Base-by-base conservation (phyloP, 2,888 invertebrate genomes). In the Allolobophora icterica region DNA sequence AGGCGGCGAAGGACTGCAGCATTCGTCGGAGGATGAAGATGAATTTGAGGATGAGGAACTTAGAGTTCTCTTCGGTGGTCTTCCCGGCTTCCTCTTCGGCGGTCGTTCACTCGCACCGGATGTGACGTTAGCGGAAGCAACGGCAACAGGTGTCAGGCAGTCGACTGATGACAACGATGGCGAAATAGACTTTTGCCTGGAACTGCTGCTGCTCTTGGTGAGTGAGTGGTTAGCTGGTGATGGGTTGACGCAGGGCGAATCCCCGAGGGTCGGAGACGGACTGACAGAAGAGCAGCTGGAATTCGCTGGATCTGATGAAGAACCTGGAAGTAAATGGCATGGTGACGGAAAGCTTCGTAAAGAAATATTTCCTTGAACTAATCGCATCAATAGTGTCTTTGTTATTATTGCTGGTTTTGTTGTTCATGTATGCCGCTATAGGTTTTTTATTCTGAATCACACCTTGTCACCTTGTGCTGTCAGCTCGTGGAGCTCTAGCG, bases 31-130 rank as follows among this genome's bases (percentile, higher is more conserved):
- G 35, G 87, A 87, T 35, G 35, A 87, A 19, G 87, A 87, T 24
- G 87, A 87, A 30, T 30, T n/a, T 24, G 87, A 87, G 2, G 34
- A 87, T 8, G 87, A 87, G 34, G 19, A 35, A 11, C 21, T 84
- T 33, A 84, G 84, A 1, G 33, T 33, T 84, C 87, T 87, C n/a
- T 87, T 87, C 13, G 87, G 87, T 3, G 87, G 87, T 34, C 87
- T 87, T 87, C 87, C 87, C 19, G 87, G 87, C 24, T 38, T 87
- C 38, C 87, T 87, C 87, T 87, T 87, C 87, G 1, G 35, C 87
- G 87, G 87, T n/a, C 34, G 38, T 5, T 33, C 87, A 38, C 38
- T 38, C 19, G 87, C 87, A 35, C 33, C 84, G 87, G 19, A 35
- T 30, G 84, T 34, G 84, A 52, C 52, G 21, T 52, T 24, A n/a